Percentiles rank a stretch among this genome's conserved stretches.
phyloP scores from a whole-genome alignment of 2,888 invertebrate genomes.

The Psylliodes chrysocephalus region DNA sequence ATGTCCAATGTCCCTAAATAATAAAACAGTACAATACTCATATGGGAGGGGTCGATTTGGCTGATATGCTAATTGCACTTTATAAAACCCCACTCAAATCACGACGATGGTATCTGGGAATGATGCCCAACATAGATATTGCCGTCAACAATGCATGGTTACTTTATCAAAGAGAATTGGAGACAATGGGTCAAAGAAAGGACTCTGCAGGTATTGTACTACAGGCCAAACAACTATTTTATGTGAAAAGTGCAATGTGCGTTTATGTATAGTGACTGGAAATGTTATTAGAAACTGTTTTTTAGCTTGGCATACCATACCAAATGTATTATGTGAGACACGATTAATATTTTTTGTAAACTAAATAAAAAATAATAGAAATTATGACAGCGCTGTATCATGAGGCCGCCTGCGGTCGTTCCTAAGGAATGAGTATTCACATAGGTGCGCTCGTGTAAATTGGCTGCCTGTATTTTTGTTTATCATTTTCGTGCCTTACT shows the following conservation, averaged over 20 bases:
- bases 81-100: slow-evolving; percentile 17
- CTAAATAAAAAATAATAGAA: too few species aligned
- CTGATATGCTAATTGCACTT: slow-evolving; percentile 32
- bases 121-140: not conserved
- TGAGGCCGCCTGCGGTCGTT: too few species aligned
- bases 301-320: too few species aligned
- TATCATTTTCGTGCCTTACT: too few species aligned
- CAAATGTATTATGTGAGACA: too few species aligned
- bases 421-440: too few species aligned
- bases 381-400: too few species aligned
- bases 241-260: not conserved
- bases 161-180: not conserved
- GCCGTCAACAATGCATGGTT: slow-evolving; percentile 7
- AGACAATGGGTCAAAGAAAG: not conserved
- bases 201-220: not conserved
- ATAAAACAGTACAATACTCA: slow-evolving; percentile 46
- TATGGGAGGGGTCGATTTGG: slow-evolving; percentile 43
- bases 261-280: too few species aligned
- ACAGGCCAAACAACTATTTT: not conserved
- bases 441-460: too few species aligned
- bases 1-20: slow-evolving; percentile 32
- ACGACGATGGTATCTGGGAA: slow-evolving; percentile 22
- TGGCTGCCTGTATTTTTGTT: too few species aligned
- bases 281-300: too few species aligned
- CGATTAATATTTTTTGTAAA: too few species aligned